Evolutionary conservation across 92 coral and sea anemone species (phyloP), one percentile per base, ranked within the genome.

Genomic region (Diadumene lineata): DNA sequence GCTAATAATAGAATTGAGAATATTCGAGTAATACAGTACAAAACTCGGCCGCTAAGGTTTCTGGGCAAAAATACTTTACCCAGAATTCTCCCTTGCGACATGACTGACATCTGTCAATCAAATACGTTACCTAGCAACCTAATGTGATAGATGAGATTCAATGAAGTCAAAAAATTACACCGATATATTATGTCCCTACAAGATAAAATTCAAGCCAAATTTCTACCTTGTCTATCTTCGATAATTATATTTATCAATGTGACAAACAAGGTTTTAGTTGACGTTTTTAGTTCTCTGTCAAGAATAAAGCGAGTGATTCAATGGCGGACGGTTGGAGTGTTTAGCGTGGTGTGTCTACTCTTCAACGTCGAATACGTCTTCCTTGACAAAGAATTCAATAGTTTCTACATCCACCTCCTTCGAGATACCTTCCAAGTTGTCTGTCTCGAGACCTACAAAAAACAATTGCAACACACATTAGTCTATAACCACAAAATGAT

Each of bases 311-410:
- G 22, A 65, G 75, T 75, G 82, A 75, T 75, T 78, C 79, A 86
- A 76, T 68, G 86, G 84, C 91, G 91, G 85, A 58, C 70, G 43
- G n/a, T n/a, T n/a, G n/a, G n/a, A 38, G 48, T 38, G 76, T 30
- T 30, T 31, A 66, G 62, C 64, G 53, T 38, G 33, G 69, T 56
- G 15, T 25, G 60, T 71, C 51, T 79, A 96, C 81, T 86, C 97
- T 88, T 96, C 97, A 60, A 96, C 96, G 38, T 80, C 85, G 56
- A 70, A 86, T 56, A 84, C 72, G 85, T 96, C 99, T 83, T 96
- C 99, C 81, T 96, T 92, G 75, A 92, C 85, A 96, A 96, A 96
- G 99, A 96, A 96, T 74, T 96, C 99, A 60, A 96, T 97, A 44
- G 90, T 82, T 67, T 96, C 99, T 50, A 89, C 99, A 76, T 96